Evolutionary conservation across 1,140 invertebrate genomes (phyloP).

Genomic region (Cyclargus thomasi): DNA sequence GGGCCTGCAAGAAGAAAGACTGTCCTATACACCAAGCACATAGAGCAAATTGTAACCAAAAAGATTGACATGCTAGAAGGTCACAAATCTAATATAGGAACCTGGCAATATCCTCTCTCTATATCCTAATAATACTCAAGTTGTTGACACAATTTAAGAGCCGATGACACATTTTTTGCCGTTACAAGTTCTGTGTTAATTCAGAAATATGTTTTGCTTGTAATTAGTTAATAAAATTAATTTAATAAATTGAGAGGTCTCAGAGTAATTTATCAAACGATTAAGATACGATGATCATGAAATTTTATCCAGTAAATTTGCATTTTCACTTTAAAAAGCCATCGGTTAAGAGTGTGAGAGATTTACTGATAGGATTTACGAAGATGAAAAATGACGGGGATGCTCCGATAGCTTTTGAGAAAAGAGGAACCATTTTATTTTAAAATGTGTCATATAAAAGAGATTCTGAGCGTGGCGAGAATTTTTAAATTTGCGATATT

Average conservation of each 20-base stretch:
- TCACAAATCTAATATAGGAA: neutral
- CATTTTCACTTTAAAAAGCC: slow-evolving; percentile 15
- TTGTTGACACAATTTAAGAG: too few relatives aligned
- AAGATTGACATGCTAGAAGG: slow-evolving; percentile 58
- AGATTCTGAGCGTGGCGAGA: neutral
- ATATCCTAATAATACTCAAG: too few relatives aligned
- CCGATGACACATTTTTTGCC: too few relatives aligned
- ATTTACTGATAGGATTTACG: slow-evolving; percentile 26
- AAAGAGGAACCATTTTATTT: slow-evolving; percentile 11
- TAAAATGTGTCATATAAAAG: slow-evolving; percentile 11
- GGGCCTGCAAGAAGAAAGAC: slow-evolving; percentile 82
- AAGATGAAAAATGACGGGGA: slow-evolving; percentile 27
- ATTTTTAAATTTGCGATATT: neutral
- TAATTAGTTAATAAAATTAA: too few relatives aligned
- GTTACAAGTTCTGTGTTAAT: too few relatives aligned
- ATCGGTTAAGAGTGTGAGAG: slow-evolving; percentile 27
- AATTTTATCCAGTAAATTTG: neutral
- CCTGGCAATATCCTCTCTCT: too few relatives aligned
- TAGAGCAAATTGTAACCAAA: slow-evolving; percentile 55
- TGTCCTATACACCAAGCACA: slow-evolving; percentile 74
- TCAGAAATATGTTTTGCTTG: too few relatives aligned
- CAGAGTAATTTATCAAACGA: neutral
- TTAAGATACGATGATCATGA: neutral
- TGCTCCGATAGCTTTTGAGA: slow-evolving; percentile 17
- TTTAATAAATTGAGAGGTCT: neutral